A percentile compares a stretch with the other conserved stretches of the same genome.
phyloP scores from a whole-genome alignment of 53 echinoderm and acorn worm species.

The Zoroaster sp. region DNA sequence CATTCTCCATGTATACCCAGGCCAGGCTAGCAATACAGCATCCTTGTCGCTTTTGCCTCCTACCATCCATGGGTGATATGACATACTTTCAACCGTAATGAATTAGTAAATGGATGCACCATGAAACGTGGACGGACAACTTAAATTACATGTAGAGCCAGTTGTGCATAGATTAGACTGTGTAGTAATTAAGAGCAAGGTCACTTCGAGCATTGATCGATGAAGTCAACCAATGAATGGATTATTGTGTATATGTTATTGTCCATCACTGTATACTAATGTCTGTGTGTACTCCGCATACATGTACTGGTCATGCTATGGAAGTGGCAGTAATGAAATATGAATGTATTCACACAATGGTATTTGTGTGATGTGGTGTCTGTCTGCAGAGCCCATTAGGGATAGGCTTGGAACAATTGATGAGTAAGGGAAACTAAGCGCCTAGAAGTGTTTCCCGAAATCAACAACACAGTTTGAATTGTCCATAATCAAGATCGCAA shows the following conservation, averaged over 20 bases:
- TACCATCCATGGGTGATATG: conserved; percentile 13
- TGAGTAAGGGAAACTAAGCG: neutral
- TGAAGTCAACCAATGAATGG: neutral
- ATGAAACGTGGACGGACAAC: neutral
- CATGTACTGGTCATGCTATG: neutral
- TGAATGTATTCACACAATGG: conserved; percentile 46
- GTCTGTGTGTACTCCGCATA: neutral
- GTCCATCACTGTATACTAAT: neutral
- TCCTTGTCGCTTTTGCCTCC: neutral
- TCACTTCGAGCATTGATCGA: conserved; percentile 16
- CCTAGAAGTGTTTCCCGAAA: neutral
- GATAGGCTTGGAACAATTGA: conserved; percentile 35
- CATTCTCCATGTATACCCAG: conserved; percentile 54
- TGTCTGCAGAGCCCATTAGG: conserved; percentile 50
- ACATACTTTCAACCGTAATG: conserved; percentile 9
- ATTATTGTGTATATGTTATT: neutral
- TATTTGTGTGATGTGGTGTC: conserved; percentile 25
- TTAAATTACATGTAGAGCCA: neutral
- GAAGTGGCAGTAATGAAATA: conserved; percentile 34
- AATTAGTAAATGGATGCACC: conserved; percentile 39
- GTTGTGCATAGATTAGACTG: neutral
- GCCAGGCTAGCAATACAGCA: conserved; percentile 39
- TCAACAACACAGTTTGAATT: neutral
- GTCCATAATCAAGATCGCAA: too few relatives aligned
- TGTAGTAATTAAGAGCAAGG: neutral